A percentile compares a stretch with the other conserved stretches of the same genome.
phyloP scores from a whole-genome alignment of 2,797 vertebrate species.

The Streptopelia turtur region DNA sequence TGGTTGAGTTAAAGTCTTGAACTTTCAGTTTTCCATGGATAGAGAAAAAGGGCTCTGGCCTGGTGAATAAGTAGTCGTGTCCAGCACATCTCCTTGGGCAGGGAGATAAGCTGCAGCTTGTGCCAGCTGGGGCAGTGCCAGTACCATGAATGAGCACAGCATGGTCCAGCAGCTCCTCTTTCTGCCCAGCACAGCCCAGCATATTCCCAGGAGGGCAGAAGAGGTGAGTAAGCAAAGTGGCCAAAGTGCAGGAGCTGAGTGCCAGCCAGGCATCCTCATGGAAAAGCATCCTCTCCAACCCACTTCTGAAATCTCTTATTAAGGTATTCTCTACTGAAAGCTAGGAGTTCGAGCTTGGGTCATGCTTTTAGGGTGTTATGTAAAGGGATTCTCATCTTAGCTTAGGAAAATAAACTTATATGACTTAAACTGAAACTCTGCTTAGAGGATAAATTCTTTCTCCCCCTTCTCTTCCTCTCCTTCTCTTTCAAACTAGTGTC shows the following conservation, averaged over 20 bases:
- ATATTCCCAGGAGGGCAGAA: slow-evolving; percentile 12
- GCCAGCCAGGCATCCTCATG: neutral
- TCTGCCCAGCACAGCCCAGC: neutral
- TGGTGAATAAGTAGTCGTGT: neutral
- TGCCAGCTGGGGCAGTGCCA: slow-evolving; percentile 31
- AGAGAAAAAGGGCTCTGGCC: neutral
- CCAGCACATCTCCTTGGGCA: neutral
- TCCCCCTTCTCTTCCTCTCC: neutral
- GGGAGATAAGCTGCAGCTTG: neutral
- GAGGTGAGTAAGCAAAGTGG: slow-evolving; percentile 17
- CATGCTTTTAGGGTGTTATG: neutral
- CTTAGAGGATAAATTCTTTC: neutral
- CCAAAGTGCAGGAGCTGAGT: neutral
- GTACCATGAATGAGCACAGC: neutral
- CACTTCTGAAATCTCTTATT: neutral
- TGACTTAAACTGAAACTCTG: neutral
- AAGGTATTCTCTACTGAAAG: neutral
- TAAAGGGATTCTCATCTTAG: neutral
- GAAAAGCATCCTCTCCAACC: neutral
- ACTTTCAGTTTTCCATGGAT: neutral
- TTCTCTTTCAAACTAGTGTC: neutral
- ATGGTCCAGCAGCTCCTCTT: slow-evolving; percentile 16
- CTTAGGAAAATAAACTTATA: neutral
- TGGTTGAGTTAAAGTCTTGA: neutral
- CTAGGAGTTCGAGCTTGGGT: neutral